Evolutionary conservation across 2,797 vertebrate genomes (phyloP).

Genomic region (Phylloscopus collybita): DNA sequence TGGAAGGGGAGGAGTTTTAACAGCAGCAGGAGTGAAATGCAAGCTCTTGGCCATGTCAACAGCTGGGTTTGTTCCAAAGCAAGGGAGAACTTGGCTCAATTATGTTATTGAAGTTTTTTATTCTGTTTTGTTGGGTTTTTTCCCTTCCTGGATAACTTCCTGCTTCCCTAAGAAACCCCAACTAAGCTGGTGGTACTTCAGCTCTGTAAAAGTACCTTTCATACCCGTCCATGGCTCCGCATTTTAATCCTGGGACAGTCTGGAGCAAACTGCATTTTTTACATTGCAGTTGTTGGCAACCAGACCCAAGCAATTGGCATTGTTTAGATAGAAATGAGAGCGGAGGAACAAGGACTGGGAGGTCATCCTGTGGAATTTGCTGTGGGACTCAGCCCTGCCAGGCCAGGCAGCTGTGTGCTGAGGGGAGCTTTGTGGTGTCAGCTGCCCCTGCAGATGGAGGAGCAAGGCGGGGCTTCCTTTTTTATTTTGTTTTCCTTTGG

Average conservation of each 20-base stretch:
- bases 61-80: conserved; percentile 38
- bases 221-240: not conserved
- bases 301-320: not conserved
- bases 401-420: conserved; percentile 49
- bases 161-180: not conserved
- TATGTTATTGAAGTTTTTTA: not conserved
- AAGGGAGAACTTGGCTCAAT: not conserved
- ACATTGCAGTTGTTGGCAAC: not conserved
- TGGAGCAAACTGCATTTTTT: not conserved
- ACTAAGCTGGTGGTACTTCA: not conserved
- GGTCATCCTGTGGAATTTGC: conserved; percentile 44
- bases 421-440: conserved; percentile 17
- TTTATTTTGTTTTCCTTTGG: not conserved
- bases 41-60: conserved; percentile 22
- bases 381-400: conserved; percentile 29
- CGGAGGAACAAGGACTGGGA: not conserved
- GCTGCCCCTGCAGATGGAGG: conserved; percentile 37
- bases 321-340: conserved; percentile 41
- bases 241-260: not conserved
- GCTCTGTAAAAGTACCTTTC: not conserved
- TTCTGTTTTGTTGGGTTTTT: not conserved
- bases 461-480: not conserved
- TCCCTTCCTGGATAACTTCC: not conserved
- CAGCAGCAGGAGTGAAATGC: conserved; percentile 22
- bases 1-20: conserved; percentile 6